Percentiles rank a stretch among this genome's conserved stretches.
These are phyloP conservation scores for Henricia sp. DNA, from an alignment of 53 echinoderm and acorn worm genomes.

Conservation along the genomic window DNA sequence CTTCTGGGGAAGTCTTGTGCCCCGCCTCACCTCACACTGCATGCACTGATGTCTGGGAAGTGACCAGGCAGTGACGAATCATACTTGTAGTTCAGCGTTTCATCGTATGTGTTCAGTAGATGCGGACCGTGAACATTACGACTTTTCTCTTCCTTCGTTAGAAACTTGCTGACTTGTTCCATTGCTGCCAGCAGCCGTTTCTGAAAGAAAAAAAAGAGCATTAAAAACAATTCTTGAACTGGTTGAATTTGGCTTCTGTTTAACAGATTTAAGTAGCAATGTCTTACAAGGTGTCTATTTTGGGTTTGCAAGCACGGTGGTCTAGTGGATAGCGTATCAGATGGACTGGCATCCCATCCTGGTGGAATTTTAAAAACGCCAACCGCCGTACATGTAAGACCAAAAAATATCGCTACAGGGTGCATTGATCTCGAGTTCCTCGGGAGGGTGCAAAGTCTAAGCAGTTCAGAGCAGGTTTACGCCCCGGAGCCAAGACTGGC, in stretches of 20 bases:
- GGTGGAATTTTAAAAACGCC: too few relatives aligned
- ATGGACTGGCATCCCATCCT: too few relatives aligned
- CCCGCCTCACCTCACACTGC: constrained; percentile 77
- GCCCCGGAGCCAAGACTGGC: constrained; percentile 74
- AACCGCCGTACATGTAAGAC: too few relatives aligned
- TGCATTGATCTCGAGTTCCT: neutral
- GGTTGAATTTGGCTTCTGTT: too few relatives aligned
- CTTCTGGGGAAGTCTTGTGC: too few relatives aligned
- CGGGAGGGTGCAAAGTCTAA: neutral
- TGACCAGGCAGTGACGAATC: constrained; percentile 75
- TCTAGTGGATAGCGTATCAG: too few relatives aligned
- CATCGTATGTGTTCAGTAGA: constrained; percentile 71
- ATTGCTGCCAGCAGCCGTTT: constrained; percentile 84
- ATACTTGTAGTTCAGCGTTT: constrained; percentile 54
- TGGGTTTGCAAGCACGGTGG: too few relatives aligned
- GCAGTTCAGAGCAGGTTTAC: constrained; percentile 51
- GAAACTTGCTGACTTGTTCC: constrained; percentile 60
- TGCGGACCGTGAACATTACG: constrained; percentile 91
- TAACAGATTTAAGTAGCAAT: too few relatives aligned
- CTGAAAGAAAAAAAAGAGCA: constrained; percentile 50
- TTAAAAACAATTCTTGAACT: too few relatives aligned
- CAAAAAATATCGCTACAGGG: neutral
- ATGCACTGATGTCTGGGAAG: constrained; percentile 84
- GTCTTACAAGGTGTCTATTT: too few relatives aligned
- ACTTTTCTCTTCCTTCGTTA: constrained; percentile 71